Percentiles rank a stretch among this genome's conserved stretches.
Conservation (phyloP, 2,797 vertebrate genomes). For the Geotrypetes seraphini region DNA sequence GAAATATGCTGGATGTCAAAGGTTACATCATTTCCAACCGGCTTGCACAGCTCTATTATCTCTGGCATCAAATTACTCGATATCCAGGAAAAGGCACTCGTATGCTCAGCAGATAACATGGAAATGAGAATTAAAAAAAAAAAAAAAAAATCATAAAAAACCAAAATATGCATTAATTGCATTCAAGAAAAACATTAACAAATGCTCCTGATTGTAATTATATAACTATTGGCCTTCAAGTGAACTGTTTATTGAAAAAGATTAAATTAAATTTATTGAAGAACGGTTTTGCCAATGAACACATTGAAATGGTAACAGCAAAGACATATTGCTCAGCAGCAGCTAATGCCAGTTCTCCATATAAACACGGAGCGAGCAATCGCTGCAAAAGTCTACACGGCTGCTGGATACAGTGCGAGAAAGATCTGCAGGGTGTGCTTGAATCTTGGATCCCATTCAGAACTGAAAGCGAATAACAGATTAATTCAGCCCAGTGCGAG, state of each 20-base stretch:
- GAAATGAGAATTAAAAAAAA: rapidly evolving
- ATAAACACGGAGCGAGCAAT: no score
- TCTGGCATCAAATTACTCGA: no score
- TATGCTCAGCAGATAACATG: not conserved
- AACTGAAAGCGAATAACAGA: not conserved
- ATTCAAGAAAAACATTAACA: not conserved
- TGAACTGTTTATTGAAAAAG: not conserved
- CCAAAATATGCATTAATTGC: not conserved
- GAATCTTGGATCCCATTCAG: not conserved
- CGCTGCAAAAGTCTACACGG: no score
- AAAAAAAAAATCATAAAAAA: not conserved
- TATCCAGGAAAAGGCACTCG: slow-evolving; percentile 1
- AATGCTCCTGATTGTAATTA: not conserved
- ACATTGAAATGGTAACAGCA: rapidly evolving
- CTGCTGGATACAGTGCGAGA: not conserved
- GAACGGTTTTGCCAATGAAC: not conserved
- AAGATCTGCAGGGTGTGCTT: slow-evolving; percentile 2
- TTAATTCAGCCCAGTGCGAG: not conserved
- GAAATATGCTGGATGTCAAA: no score
- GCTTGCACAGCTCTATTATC: no score
- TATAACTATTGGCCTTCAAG: not conserved
- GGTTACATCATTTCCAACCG: no score
- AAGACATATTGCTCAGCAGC: not conserved
- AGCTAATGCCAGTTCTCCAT: no score
- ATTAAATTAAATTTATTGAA: not conserved